A percentile compares a stretch with the other conserved stretches of the same genome.
Conservation (phyloP, 1,140 invertebrate genomes). For the Tetragonula clypearis region DNA sequence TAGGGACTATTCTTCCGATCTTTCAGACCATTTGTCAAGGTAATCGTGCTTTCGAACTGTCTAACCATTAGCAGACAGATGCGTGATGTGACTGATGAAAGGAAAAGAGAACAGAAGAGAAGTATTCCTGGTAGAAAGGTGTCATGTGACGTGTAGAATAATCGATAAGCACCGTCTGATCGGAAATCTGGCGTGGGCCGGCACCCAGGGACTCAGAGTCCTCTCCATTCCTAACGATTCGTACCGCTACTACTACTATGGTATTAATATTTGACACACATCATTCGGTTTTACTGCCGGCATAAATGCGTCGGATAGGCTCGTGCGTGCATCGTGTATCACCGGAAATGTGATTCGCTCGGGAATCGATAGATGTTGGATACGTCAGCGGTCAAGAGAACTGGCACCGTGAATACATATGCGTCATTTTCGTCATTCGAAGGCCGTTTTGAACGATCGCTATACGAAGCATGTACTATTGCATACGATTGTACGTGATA, state of each 20-base stretch:
- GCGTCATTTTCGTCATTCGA: conserved; percentile 64
- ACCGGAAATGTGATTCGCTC: conserved; percentile 70
- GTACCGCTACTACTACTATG: conserved; percentile 30
- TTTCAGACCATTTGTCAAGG: not conserved
- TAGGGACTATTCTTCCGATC: not conserved
- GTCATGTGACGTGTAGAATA: conserved; percentile 26
- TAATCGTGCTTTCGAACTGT: not conserved
- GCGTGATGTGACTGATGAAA: not conserved
- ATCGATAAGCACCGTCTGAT: conserved; percentile 47
- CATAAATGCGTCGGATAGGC: conserved; percentile 68
- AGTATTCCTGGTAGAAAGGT: conserved; percentile 19
- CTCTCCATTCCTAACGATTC: conserved; percentile 30
- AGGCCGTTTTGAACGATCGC: conserved; percentile 38
- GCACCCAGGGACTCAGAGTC: conserved; percentile 15
- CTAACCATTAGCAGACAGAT: conserved; percentile 14
- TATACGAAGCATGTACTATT: conserved; percentile 1
- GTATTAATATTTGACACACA: conserved; percentile 71
- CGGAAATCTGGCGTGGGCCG: conserved; percentile 48
- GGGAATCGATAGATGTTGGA: conserved; percentile 64
- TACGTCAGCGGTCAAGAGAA: conserved; percentile 28
- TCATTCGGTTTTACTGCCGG: conserved; percentile 70
- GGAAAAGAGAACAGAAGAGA: not conserved
- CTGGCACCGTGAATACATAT: conserved; percentile 38
- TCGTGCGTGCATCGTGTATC: conserved; percentile 66
- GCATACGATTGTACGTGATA: conserved; percentile 19